phyloP scores from a whole-genome alignment of 2,888 invertebrate species.

The Eupithecia vulgata region DNA sequence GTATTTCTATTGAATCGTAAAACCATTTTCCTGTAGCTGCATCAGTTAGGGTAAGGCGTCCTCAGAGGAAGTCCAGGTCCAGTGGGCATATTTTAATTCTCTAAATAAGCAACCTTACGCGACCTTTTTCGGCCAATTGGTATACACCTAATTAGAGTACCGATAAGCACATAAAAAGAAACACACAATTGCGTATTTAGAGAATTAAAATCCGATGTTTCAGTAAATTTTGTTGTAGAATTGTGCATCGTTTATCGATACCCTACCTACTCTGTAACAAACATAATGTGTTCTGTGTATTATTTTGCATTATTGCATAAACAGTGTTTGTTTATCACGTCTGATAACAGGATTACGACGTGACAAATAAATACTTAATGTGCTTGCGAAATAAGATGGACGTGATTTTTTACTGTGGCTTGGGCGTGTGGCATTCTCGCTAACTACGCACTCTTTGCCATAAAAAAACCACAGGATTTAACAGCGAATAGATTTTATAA shows the following conservation, averaged over 20 bases:
- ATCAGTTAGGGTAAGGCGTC: no score
- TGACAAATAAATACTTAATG: conserved; percentile 18
- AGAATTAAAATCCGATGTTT: not conserved
- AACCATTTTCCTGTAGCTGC: no score
- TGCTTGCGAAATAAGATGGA: conserved; percentile 1
- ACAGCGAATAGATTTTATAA: not conserved
- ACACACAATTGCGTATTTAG: no score
- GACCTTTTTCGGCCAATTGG: no score
- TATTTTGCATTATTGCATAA: conserved; percentile 27
- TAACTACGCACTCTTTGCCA: not conserved
- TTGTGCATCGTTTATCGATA: not conserved
- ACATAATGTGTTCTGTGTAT: not conserved
- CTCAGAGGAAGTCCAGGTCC: no score
- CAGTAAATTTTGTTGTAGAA: not conserved
- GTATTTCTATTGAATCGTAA: no score
- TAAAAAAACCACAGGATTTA: not conserved
- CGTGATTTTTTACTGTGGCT: not conserved
- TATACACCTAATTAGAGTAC: no score
- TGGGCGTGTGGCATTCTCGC: no score
- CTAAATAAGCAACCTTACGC: no score
- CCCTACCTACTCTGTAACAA: not conserved
- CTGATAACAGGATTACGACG: conserved; percentile 31
- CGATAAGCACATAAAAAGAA: no score
- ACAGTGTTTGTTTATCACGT: conserved; percentile 36
- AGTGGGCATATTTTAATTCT: no score